Percentiles rank a stretch among this genome's conserved stretches.
Evolutionary conservation across 2,113 vertebrate genomes (phyloP).

Genomic region (Alouatta palliata): DNA sequence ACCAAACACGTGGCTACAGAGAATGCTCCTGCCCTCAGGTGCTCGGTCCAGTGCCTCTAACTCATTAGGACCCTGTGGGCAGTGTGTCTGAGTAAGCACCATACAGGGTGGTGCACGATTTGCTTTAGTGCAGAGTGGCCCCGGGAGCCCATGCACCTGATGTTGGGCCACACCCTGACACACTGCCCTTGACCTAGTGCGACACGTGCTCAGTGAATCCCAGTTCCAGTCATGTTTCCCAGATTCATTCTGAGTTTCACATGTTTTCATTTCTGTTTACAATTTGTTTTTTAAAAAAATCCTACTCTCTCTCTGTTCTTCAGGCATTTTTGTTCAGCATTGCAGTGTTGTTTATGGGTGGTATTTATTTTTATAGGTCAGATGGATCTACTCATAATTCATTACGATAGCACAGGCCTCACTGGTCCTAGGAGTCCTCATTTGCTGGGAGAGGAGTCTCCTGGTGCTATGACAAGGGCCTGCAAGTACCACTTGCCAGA

Average conservation of each 20-base stretch:
- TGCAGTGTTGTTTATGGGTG: background rate
- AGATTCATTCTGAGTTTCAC: background rate
- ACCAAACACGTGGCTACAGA: background rate
- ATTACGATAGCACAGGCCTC: background rate
- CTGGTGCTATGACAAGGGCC: background rate
- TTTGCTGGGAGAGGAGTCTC: background rate
- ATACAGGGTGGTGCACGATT: background rate
- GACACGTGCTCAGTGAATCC: too few relatives aligned
- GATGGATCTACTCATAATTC: background rate
- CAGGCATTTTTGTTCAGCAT: background rate
- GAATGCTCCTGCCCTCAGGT: background rate
- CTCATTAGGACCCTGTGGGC: background rate
- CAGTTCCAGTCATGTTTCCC: background rate
- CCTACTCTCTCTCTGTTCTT: background rate
- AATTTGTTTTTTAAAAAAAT: background rate
- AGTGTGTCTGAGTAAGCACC: background rate
- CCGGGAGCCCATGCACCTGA: background rate
- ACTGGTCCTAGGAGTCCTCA: background rate
- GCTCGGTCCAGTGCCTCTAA: background rate
- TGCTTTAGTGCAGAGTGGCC: background rate
- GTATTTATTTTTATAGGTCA: conserved; percentile 29
- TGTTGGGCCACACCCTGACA: too few relatives aligned
- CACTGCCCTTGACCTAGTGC: background rate
- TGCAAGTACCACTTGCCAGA: background rate
- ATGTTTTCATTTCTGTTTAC: background rate